These are phyloP conservation scores for Cryptoprocta ferox DNA, from an alignment of 2,797 vertebrate genomes.

Conservation along the genomic window DNA sequence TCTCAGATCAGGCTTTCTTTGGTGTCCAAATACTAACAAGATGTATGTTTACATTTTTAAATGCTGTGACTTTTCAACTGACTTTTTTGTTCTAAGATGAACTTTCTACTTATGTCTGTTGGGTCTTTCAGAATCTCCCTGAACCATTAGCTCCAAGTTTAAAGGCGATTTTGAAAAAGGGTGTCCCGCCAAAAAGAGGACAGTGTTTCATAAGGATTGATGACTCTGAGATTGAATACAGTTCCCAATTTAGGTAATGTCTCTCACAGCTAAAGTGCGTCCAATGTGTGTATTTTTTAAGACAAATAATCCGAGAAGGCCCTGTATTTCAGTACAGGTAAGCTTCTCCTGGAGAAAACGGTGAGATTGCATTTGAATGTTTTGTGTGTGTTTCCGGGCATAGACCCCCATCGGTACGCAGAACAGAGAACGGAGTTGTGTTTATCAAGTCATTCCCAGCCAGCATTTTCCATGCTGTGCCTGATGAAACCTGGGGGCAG, in stretches of 20 bases:
- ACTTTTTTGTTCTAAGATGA: background rate
- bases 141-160: conserved; percentile 81
- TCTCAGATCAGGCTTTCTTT: background rate
- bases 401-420: background rate
- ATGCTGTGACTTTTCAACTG: background rate
- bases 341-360: background rate
- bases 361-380: background rate
- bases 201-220: conserved; percentile 80
- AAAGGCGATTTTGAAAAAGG: conserved; percentile 80
- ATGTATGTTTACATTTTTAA: background rate
- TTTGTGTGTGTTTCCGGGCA: background rate
- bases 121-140: conserved; percentile 80
- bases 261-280: background rate
- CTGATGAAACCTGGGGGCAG: background rate
- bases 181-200: conserved; percentile 77
- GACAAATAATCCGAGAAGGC: background rate
- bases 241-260: conserved; percentile 83
- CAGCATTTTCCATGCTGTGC: background rate
- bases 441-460: background rate
- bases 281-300: background rate
- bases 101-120: background rate
- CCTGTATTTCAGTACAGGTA: background rate
- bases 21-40: background rate
- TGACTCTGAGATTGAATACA: conserved; percentile 82
- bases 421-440: background rate